Evolutionary conservation across 2,888 invertebrate genomes (phyloP).

Genomic region (Xylocampa areola): DNA sequence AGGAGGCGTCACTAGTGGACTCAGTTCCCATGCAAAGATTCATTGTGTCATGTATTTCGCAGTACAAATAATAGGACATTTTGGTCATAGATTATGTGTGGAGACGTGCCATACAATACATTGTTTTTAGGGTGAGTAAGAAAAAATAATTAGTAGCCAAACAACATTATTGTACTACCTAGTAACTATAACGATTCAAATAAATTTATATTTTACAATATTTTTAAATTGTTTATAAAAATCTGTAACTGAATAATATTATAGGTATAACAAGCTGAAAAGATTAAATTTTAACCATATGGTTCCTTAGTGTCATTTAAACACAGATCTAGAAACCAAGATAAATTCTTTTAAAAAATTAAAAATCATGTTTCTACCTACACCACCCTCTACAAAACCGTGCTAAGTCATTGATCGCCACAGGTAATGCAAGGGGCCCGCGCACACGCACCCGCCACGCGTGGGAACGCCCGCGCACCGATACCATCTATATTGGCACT

Average conservation of each 20-base stretch:
- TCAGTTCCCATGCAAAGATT: slow-evolving; percentile 67
- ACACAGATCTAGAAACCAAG: neutral
- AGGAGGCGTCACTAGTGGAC: slow-evolving; percentile 38
- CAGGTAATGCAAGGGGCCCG: slow-evolving; percentile 54
- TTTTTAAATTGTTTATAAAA: too few relatives aligned
- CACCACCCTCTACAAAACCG: slow-evolving; percentile 8
- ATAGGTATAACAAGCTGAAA: too few relatives aligned
- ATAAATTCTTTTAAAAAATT: neutral
- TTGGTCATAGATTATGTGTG: slow-evolving; percentile 18
- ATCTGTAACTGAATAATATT: too few relatives aligned
- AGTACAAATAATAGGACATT: slow-evolving; percentile 52
- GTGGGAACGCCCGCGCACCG: slow-evolving; percentile 70
- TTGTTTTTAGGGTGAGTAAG: too few relatives aligned
- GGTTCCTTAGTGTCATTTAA: too few relatives aligned
- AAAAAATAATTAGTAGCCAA: too few relatives aligned
- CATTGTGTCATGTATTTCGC: slow-evolving; percentile 63
- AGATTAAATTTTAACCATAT: too few relatives aligned
- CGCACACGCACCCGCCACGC: slow-evolving; percentile 67
- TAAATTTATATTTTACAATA: too few relatives aligned
- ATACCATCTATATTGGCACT: slow-evolving; percentile 71
- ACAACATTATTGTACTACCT: too few relatives aligned
- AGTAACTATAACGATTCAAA: too few relatives aligned
- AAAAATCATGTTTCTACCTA: slow-evolving; percentile 20
- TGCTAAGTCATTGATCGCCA: slow-evolving; percentile 36
- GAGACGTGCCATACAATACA: slow-evolving; percentile 4